A percentile compares a stretch with the other conserved stretches of the same genome.
Evolutionary conservation across 1,140 invertebrate species (phyloP).

Genomic region (Drosophila azteca): DNA sequence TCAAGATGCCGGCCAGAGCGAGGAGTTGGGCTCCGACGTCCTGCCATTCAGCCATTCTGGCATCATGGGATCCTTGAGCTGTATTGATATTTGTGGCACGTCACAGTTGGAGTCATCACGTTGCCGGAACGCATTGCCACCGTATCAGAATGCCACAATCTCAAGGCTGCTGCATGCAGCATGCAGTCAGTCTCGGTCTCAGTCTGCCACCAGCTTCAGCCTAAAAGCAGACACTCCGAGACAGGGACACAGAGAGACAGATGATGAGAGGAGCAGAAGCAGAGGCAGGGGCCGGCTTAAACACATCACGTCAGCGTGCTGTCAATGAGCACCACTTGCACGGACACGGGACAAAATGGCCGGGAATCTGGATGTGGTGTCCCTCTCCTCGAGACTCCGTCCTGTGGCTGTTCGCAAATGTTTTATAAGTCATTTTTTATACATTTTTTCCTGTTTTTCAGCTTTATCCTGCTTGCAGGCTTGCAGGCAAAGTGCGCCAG

Average conservation of each 20-base stretch:
- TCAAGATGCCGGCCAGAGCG: constrained; percentile 50
- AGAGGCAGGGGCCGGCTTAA: constrained; percentile 38
- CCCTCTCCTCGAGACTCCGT: constrained; percentile 10
- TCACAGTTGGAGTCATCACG: constrained; percentile 69
- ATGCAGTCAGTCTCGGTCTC: neutral
- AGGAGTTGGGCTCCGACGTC: constrained; percentile 32
- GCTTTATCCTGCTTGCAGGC: constrained; percentile 44
- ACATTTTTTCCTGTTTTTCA: constrained; percentile 18
- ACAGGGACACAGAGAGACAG: neutral
- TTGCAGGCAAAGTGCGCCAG: constrained; percentile 44
- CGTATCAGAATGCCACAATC: constrained; percentile 49
- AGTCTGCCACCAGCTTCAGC: constrained; percentile 36
- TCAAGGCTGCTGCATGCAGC: constrained; percentile 52
- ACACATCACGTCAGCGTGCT: constrained; percentile 74
- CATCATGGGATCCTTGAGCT: constrained; percentile 35
- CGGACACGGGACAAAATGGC: constrained; percentile 38
- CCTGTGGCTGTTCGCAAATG: constrained; percentile 42
- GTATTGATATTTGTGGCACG: constrained; percentile 79
- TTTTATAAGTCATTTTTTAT: constrained; percentile 66
- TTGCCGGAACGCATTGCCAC: constrained; percentile 45
- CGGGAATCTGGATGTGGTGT: neutral
- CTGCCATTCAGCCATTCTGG: constrained; percentile 11
- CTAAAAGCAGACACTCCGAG: constrained; percentile 56
- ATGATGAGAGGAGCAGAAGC: neutral
- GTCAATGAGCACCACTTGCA: constrained; percentile 76